These are phyloP conservation scores for Thereva nobilitata DNA, from an alignment of 2,888 invertebrate species.

Conservation along the genomic window DNA sequence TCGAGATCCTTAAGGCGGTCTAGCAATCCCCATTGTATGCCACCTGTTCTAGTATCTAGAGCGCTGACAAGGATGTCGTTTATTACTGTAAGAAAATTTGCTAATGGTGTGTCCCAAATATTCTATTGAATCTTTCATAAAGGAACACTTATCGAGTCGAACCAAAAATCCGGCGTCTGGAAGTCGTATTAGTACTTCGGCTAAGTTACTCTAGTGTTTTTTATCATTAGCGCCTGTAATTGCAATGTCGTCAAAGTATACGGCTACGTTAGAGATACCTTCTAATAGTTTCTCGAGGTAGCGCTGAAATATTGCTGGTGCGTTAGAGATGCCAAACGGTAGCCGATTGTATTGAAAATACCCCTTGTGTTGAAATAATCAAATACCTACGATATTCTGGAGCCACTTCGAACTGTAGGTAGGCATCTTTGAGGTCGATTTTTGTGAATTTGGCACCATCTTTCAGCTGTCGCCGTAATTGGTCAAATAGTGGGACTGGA, in stretches of 20 bases:
- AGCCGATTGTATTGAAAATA: not conserved
- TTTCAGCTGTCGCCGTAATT: no score
- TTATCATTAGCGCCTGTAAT: not conserved
- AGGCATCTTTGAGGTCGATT: no score
- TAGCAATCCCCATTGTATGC: no score
- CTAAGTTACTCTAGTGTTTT: no score
- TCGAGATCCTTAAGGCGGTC: no score
- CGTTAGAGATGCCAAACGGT: not conserved
- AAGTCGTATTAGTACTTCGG: not conserved
- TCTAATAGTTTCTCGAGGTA: not conserved
- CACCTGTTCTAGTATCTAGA: no score
- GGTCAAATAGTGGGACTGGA: no score
- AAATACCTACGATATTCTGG: not conserved
- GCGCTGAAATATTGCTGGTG: not conserved
- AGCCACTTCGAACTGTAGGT: no score
- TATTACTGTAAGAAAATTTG: not conserved
- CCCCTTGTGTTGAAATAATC: not conserved
- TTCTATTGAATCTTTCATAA: not conserved
- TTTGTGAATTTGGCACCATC: no score
- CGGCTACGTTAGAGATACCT: not conserved
- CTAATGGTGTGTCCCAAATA: not conserved
- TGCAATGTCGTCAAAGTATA: slow-evolving; percentile 3
- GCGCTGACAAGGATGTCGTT: no score
- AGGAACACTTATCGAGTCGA: not conserved
- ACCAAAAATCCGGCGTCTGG: not conserved